Conservation (phyloP, 2,888 invertebrate genomes). For the Acleris literana region DNA sequence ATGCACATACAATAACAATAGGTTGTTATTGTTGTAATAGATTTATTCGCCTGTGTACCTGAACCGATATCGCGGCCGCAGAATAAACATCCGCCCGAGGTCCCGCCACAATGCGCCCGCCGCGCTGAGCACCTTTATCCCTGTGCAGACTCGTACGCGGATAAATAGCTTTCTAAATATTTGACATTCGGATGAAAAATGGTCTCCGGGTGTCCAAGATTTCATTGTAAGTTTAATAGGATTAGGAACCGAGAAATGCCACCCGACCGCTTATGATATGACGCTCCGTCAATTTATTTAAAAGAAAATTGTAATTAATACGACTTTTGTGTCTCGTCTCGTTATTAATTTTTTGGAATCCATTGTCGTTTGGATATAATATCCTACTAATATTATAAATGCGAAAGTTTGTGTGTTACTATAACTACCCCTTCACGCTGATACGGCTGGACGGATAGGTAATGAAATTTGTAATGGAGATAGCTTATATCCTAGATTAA, state of each 20-base stretch:
- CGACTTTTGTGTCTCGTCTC: conserved; percentile 56
- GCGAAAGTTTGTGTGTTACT: no score
- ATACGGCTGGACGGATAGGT: no score
- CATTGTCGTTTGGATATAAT: conserved; percentile 44
- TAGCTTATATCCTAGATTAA: no score
- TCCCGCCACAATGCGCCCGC: conserved; percentile 61
- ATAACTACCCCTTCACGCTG: no score
- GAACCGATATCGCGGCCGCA: conserved; percentile 72
- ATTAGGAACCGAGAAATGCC: conserved; percentile 78
- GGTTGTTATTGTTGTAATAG: conserved; percentile 70
- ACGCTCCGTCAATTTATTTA: conserved; percentile 55
- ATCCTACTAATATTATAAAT: no score
- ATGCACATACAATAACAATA: conserved; percentile 63
- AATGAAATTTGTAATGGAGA: no score
- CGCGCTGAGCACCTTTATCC: conserved; percentile 67
- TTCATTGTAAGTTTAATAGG: conserved; percentile 73
- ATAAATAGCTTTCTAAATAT: conserved; percentile 82
- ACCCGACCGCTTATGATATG: conserved; percentile 66
- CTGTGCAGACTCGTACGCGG: conserved; percentile 66
- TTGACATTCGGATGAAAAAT: conserved; percentile 81
- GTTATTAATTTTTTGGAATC: conserved; percentile 60
- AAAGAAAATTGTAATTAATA: conserved; percentile 66
- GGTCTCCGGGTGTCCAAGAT: conserved; percentile 63
- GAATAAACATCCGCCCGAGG: conserved; percentile 75
- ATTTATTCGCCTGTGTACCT: conserved; percentile 77